A percentile compares a stretch with the other conserved stretches of the same genome.
Evolutionary conservation across 23 tunicate genomes (phyloP).

Genomic region (Trididemnum nubilum): DNA sequence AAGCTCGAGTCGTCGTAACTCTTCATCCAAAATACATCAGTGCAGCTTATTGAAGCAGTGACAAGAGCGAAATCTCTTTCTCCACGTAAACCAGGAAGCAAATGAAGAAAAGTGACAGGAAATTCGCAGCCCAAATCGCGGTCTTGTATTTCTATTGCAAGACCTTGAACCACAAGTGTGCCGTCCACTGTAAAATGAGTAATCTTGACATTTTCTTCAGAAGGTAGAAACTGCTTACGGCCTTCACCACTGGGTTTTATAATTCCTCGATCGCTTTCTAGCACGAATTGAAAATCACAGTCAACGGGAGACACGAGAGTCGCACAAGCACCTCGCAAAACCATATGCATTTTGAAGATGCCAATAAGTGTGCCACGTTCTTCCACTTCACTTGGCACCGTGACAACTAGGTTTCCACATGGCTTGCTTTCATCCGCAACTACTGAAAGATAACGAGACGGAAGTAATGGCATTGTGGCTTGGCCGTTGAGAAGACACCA

Average conservation of each 20-base stretch:
- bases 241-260: background rate
- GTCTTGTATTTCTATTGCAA: background rate
- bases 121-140: background rate
- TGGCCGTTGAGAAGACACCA: conserved; percentile 48
- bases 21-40: conserved; percentile 18
- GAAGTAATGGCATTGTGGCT: conserved; percentile 35
- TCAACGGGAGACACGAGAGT: background rate
- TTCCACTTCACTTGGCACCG: background rate
- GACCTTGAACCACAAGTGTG: background rate
- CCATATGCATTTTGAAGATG: background rate
- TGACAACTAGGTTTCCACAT: background rate
- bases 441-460: background rate
- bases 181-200: background rate
- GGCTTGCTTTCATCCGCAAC: background rate
- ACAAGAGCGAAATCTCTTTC: background rate
- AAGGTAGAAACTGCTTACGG: too few relatives aligned
- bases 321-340: background rate
- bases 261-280: background rate
- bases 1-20: background rate
- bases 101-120: background rate
- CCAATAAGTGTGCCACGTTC: background rate
- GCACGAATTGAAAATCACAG: background rate
- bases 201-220: background rate
- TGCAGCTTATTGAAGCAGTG: background rate
- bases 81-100: background rate